Percentiles rank a stretch among this genome's conserved stretches.
These are phyloP conservation scores for Macropus fuliginosus DNA, from an alignment of 2,797 vertebrate species.

Conservation along the genomic window DNA sequence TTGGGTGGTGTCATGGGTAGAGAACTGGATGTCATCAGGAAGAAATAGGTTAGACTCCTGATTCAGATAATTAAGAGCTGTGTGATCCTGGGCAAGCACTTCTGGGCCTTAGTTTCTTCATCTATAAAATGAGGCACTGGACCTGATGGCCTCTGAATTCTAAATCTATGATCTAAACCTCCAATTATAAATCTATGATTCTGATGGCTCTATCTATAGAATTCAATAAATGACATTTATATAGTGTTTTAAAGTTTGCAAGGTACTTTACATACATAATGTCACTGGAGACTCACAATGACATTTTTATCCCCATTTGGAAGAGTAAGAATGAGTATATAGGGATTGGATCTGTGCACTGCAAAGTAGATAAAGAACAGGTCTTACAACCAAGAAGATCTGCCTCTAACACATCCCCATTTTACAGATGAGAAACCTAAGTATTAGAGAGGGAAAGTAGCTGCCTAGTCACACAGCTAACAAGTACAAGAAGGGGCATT, in stretches of 20 bases:
- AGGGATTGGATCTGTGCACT: not conserved
- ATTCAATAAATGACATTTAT: not conserved
- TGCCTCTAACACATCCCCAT: not conserved
- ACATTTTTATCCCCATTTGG: not conserved
- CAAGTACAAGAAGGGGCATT: not conserved
- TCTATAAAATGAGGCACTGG: not conserved
- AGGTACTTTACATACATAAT: not conserved
- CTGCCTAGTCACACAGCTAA: not conserved
- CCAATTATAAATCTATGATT: not conserved
- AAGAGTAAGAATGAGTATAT: not conserved
- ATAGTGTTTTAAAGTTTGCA: not conserved
- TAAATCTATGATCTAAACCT: not conserved
- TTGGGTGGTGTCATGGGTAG: not conserved
- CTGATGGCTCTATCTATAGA: not conserved
- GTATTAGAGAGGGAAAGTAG: not conserved
- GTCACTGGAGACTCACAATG: not conserved
- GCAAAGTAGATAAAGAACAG: not conserved
- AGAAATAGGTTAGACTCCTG: not conserved
- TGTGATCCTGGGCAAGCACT: not conserved
- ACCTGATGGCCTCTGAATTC: not conserved
- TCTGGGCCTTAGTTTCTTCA: not conserved
- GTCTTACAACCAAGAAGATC: not conserved
- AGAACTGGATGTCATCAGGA: slow-evolving; percentile 6
- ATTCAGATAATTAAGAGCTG: not conserved
- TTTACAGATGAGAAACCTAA: not conserved